Evolutionary conservation across 1,140 invertebrate genomes (phyloP).

Genomic region (Tetragonula clypearis): DNA sequence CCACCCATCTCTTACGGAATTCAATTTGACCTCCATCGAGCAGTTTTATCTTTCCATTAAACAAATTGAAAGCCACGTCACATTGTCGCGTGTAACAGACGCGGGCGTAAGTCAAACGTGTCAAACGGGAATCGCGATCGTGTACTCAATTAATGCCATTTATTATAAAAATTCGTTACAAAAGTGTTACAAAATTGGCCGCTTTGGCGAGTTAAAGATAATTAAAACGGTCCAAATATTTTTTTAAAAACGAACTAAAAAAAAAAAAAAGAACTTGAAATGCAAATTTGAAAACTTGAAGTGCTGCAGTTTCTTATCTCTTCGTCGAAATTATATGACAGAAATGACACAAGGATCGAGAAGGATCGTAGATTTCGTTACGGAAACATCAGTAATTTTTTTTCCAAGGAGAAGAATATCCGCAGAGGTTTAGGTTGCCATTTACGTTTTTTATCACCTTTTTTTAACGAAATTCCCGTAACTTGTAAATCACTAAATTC

Average conservation of each 20-base stretch:
- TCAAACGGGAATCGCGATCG: not conserved
- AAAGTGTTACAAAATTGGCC: not conserved
- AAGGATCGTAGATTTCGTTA: not conserved
- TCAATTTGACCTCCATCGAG: not conserved
- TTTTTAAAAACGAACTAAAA: too few species aligned
- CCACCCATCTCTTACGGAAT: slow-evolving; percentile 1
- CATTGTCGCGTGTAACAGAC: not conserved
- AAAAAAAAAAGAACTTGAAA: too few species aligned
- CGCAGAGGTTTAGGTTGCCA: too few species aligned
- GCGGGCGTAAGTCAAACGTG: not conserved
- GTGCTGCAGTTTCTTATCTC: not conserved
- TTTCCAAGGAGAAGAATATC: too few species aligned
- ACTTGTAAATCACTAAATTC: slow-evolving; percentile 18
- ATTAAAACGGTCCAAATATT: too few species aligned
- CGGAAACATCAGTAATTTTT: not conserved
- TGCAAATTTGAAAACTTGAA: too few species aligned
- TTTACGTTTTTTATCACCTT: not conserved
- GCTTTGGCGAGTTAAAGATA: too few species aligned
- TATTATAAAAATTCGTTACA: not conserved
- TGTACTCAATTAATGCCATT: not conserved
- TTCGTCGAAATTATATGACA: not conserved
- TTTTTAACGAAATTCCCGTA: slow-evolving; percentile 5
- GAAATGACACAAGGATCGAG: not conserved
- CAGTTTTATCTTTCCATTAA: slow-evolving; percentile 11
- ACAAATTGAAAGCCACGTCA: slow-evolving; percentile 16